Base-by-base conservation (phyloP, 2,888 invertebrate species). In the Drosophila melanosoma region DNA sequence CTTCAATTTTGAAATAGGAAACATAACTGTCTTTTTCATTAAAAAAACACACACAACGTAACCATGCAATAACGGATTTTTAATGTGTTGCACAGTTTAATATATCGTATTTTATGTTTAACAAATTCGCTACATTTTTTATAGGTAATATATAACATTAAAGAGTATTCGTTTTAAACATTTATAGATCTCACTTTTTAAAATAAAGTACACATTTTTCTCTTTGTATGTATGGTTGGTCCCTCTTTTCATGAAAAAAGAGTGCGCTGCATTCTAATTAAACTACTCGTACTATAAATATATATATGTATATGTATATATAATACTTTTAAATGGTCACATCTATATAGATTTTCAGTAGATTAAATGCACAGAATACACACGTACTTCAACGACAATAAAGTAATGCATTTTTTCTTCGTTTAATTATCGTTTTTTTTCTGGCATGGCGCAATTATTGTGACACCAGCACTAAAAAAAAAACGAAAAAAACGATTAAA, bases 211-310 rank as follows among this genome's bases (percentile, higher is more conserved):
- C 79, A 84, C 68, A 69, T 62, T 76, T 83, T 83, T 79, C 64
- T 82, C 66, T 76, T 79, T 71, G 54, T 76, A 72, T 66, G 68
- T 82, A 61, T 72, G 61, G 75, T 86, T 86, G 86, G 86, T 86
- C 86, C 86, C 86, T 82, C 88, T 86, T 86, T 89, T 88, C 85
- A 80, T 82, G 72, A 89, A 84, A 89, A 87, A 85, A 85, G 85
- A 89, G 89, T 89, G 89, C 71, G 69, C 77, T 89, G 86, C 83
- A 81, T 83, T 86, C 74, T 82, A 77, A 75, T 82, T 73, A 69
- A 74, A 80, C 64, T 79, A 79, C 82, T 79, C 59, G 61, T 75
- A 56, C 54, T 73, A 54, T 86, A 80, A 62, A 65, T 73, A 69
- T 76, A 75, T 54, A 56, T 69, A 17, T 54, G 51, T 53, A 48